Base-by-base conservation (phyloP, 2,888 invertebrate genomes). In the Epiblema foenella region DNA sequence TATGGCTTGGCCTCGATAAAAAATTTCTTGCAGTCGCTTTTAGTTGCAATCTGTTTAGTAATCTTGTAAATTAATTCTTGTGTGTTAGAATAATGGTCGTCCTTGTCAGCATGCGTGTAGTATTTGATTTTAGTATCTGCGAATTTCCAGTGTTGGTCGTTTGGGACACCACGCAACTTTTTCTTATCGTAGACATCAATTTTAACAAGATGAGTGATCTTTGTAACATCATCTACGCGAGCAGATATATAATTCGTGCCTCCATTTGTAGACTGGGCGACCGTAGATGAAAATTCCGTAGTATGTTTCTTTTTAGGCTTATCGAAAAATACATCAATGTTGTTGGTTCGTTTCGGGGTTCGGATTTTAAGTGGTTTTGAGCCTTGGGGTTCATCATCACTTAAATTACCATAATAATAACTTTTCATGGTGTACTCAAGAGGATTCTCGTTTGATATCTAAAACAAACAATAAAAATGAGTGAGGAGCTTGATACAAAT, bases 341-440 rank as follows among this genome's bases (percentile, higher is more conserved):
- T 52, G 51, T 20, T 52, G 51, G 10, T 18, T 9, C 18, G 58
- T 39, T 59, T 39, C 37, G 10, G 39, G 20, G 39, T 20, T 37
- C 11, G 58, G 12, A 39, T 39, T 58, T 39, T 58, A n/a, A 58
- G 37, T 17, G 58, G 58, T 39, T 58, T 58, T 39, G n/a, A n/a
- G n/a, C 10, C 37, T 17, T 58, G 17, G 37, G 17, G 7, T 37
- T 58, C 58, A 15, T 17, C 18, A 17, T 17, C 37, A 37, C 8
- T 58, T 9, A 18, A 42, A 42, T 42, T 29, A 33, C n/a, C 17
- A 18, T n/a, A 39, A 39, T 49, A 60, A 39, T 46, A 17, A 52
- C 10, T 52, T 9, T 20, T 52, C 18, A 52, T 11, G 20, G 20
- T 52, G 9, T 18, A 52, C 51, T 52, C 51, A 20, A 11, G 18